Base-by-base conservation (phyloP, 1,140 invertebrate species). In the Bombus balteatus region DNA sequence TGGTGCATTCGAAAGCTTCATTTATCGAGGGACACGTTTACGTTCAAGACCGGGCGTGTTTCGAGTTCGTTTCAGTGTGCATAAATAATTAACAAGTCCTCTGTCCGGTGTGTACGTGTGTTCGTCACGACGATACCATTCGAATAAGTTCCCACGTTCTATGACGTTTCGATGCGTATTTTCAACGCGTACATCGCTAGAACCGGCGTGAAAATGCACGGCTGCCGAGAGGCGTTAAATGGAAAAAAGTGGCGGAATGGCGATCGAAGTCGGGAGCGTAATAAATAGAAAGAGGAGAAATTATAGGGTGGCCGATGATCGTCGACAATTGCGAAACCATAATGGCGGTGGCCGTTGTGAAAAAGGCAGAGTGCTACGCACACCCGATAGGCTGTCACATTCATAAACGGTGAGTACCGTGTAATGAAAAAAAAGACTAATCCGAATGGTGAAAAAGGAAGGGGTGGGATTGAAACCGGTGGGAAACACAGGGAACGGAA, bases 251-350 rank as follows among this genome's bases (percentile, higher is more conserved):
- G n/a, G 18, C 2, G 22, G 5, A 41, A 47, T 28, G n/a, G 37
- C 22, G 57, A 77, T 41, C 37, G n/a, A 41, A 22, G 39, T 41
- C 41, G 10, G 9, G 5, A 3, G n/a, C 25, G 57, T 41, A 65
- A 85, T 85, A 85, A 85, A 85, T 72, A 73, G 53, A 71, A 32
- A 37, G 53, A 62, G 83, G 59, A 73, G 73, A 65, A 80, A 80
- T 85, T 72, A 72, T 71, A 59, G 77, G 13, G 22, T 41, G 70
- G 34, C 68, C 65, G 88, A 89, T 87, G 83, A 90, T 88, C 66
- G 78, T 79, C 78, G 81, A 72, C 89, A 91, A 91, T 91, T 91
- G 84, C 84, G 73, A 84, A 78, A 78, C 78, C 88, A 65, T 83
- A 83, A 85, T 90, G 80, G 68, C 32, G 12, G 47, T 25, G 68